Base-by-base conservation (phyloP, 1,140 invertebrate genomes). In the Diplogasteroides magnus region DNA sequence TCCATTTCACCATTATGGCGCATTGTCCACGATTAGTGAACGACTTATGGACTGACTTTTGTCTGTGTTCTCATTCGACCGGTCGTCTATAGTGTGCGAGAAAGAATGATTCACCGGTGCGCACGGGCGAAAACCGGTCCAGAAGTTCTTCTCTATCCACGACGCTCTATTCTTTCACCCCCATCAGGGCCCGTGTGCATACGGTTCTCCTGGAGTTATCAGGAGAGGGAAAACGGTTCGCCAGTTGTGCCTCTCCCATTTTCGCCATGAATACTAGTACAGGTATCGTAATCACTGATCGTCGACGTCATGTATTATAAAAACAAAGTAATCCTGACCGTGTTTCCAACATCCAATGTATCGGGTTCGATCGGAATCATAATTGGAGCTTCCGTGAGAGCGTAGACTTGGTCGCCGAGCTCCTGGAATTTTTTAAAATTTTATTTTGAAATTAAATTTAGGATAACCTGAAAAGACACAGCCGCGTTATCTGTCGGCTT, bases 171-270 rank as follows among this genome's bases (percentile, higher is more conserved):
- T n/a, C n/a, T n/a, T n/a, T n/a, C n/a, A n/a, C n/a, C n/a, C n/a
- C n/a, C n/a, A n/a, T n/a, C n/a, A n/a, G n/a, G n/a, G n/a, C n/a
- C n/a, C 77, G 83, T 89, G 88, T 26, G 92, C 86, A 76, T 92
- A 91, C 0, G 91, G 91, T 62, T 27, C 91, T 90, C 0, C 91
- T 90, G 78, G 93, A 90, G 78, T 77, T 80, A 90, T 90, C 0
- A 93, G 88, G 0, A 94, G 86, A 11, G 88, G 88, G 23, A 91
- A 84, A 6, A 48, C 6, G 79, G 88, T 86, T 31, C 90, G 84
- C 25, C 86, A 87, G 6, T 91, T 76, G 78, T 90, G 88, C n/a
- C 75, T 66, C 81, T 82, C n/a, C n/a, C n/a, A n/a, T n/a, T n/a
- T n/a, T n/a, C n/a, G n/a, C n/a, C n/a, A n/a, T n/a, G n/a, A n/a